Base-by-base conservation (phyloP, 1,140 invertebrate species). In the Atta colombica region DNA sequence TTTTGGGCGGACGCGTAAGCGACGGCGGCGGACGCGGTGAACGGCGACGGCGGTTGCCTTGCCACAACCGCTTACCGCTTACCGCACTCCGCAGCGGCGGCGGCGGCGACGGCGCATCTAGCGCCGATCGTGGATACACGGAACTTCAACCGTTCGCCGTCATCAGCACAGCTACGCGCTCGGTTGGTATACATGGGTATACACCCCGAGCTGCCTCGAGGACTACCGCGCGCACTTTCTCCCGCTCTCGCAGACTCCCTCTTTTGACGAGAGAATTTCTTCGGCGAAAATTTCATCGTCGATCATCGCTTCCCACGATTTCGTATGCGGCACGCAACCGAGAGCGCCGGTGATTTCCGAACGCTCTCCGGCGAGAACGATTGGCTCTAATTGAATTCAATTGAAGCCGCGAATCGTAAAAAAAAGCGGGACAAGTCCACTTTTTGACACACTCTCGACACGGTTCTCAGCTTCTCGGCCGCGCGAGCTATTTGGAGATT, bases 1-100 rank as follows among this genome's bases (percentile, higher is more conserved):
- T 87, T 89, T 77, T 80, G 91, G 89, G 87, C 77, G 68, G 82
- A 90, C 75, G 88, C 88, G 86, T 88, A 92, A 90, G 88, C 87
- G 84, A 77, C 87, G 61, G 77, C 88, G 55, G 65, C 72, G 58
- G 80, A 65, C 25, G 31, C 68, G 53, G 12, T n/a, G 55, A 39
- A 31, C 28, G 31, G 63, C 61, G 63, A 16, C 45, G 21, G 16
- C 16, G 35, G 87, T 51, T 85, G 82, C 45, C 71, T 63, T 16
- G n/a, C 61, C 18, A 21, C 77, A 6, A 21, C 58, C 21, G 14
- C 60, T 31, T 31, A 31, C 31, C 31, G 31, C 3, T 39, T 39
- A 39, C 35, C 35, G 35, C 35, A 39, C 31, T 35, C 58, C 16
- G 14, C 58, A 39, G 0, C 31, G 18, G 18, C 53, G 53, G 21